Evolutionary conservation across 92 coral and sea anemone genomes (phyloP), one percentile per base, ranked within the genome.

Genomic region (Porites divaricata): DNA sequence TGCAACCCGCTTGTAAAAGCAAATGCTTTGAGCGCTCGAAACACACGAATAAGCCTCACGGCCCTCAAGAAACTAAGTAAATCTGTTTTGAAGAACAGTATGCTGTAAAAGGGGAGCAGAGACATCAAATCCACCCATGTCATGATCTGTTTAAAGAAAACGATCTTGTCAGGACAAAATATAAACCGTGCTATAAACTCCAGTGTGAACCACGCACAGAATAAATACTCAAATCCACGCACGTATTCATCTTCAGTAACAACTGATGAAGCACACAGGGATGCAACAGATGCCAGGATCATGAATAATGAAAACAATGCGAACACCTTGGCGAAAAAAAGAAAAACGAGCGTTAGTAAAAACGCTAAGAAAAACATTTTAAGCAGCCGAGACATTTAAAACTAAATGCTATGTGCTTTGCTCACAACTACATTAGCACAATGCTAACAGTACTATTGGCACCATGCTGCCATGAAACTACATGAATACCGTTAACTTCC

Each of bases 1-100:
- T 97, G 99, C 16, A 97, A 92, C 0, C 99, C 99, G 56, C 98
- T 95, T 15, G 98, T 97, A 41, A 95, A 95, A 26, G 93, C 91
- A 63, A 97, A 97, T 71, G 93, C 95, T 15, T 98, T 91, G 75
- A 97, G 88, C 6, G 95, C 96, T 23, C 99, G 93, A 70, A 97
- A 95, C 20, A 95, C 86, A 19, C 99, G 93, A 52, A 95, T 88
- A 12, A 95, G 90, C 23, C 99, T 94, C 51, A 97, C 89, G 0
- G 96, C 94, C 56, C 95, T 82, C 15, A 97, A 69, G 51, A 85
- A 86, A 50, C 88, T 85, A 2, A 91, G 26, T 0, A 48, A 28
- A 5, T 53, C 53, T 1, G 83, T 77, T 1, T 50, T n/a, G 8
- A 77, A 67, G 50, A 88, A 74, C 0, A 94, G 79, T 64, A 88